These are phyloP conservation scores for Heliocidaris tuberculata DNA, from an alignment of 35 echinoderm and acorn worm genomes.

Conservation along the genomic window DNA sequence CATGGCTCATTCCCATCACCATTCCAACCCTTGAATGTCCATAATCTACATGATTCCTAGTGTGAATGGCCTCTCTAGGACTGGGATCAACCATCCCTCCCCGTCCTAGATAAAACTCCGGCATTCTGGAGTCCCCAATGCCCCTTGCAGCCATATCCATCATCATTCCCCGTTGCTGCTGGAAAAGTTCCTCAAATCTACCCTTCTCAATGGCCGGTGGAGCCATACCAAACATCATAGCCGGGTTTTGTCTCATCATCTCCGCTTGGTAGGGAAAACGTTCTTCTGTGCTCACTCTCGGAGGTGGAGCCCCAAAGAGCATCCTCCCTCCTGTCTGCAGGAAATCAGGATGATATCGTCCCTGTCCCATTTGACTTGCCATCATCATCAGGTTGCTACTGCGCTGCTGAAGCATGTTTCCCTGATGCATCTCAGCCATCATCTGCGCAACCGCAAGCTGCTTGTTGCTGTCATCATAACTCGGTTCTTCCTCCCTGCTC, in stretches of 20 bases:
- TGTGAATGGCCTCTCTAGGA: neutral
- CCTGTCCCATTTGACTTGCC: slow-evolving; percentile 42
- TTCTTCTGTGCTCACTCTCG: slow-evolving; percentile 28
- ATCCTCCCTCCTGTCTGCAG: slow-evolving; percentile 39
- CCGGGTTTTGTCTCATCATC: slow-evolving; percentile 44
- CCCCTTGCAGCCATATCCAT: slow-evolving; percentile 36
- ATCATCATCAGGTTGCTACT: slow-evolving; percentile 48
- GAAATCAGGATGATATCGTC: slow-evolving; percentile 33
- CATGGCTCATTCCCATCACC: slow-evolving; percentile 44
- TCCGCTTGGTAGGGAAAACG: slow-evolving; percentile 8
- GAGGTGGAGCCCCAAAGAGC: slow-evolving; percentile 40
- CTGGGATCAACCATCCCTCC: slow-evolving; percentile 20
- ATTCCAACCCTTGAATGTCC: slow-evolving; percentile 20
- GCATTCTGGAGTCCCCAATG: slow-evolving; percentile 30
- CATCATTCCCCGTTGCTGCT: slow-evolving; percentile 41
- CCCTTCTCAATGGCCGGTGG: slow-evolving; percentile 28
- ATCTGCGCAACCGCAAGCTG: slow-evolving; percentile 44
- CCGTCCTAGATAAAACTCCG: slow-evolving; percentile 31
- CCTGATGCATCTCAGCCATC: slow-evolving; percentile 49
- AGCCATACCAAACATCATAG: slow-evolving; percentile 49
- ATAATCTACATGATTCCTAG: neutral
- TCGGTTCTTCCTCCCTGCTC: slow-evolving; percentile 24
- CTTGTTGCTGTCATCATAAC: slow-evolving; percentile 32
- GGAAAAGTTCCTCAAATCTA: slow-evolving; percentile 36
- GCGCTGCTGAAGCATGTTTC: slow-evolving; percentile 44